Base-by-base conservation (phyloP, 2,888 invertebrate genomes). In the Phoenoteleia sp. region DNA sequence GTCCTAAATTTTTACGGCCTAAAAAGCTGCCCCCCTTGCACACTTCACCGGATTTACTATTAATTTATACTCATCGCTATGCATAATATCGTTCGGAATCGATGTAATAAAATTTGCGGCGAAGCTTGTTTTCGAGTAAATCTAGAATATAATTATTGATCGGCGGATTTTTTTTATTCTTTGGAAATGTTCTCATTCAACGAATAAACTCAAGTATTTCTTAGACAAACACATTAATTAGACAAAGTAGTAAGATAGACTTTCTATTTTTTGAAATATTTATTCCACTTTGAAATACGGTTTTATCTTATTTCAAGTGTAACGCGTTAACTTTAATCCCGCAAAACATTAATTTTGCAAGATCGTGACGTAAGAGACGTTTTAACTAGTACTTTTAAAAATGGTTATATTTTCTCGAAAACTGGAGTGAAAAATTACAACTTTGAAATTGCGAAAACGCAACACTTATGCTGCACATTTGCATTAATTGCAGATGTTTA, bases 331-430 rank as follows among this genome's bases (percentile, higher is more conserved):
- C 45, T 11, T 25, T 64, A 64, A 64, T 64, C 45, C 64, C 27
- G n/a, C 47, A 19, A 47, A 64, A 47, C 47, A 64, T 64, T 64
- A 64, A 64, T 64, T 64, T 39, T 47, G 29, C n/a, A 64, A 47
- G 27, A 47, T 27, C 47, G 45, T 64, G 29, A 64, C 15, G 19
- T 47, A 64, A 47, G 29, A 47, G 64, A 47, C 47, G 29, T 29
- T 45, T 23, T 29, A 19, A 64, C 45, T 47, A 17, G 29, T 29
- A 13, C 64, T 45, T 45, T 64, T 47, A 29, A 47, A 64, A 64
- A 47, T 27, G 33, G 33, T 11, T 33, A 9, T 11, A 33, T 33
- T 33, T 9, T 33, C 4, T 33, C 9, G 33, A 9, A 33, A 33
- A 3, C 9, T 9, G 11, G 2, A 9, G 9, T 33, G 9, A 33